A percentile compares a stretch with the other conserved stretches of the same genome.
Conservation (phyloP, 2,888 invertebrate species). For the Chrysina gloriosa region DNA sequence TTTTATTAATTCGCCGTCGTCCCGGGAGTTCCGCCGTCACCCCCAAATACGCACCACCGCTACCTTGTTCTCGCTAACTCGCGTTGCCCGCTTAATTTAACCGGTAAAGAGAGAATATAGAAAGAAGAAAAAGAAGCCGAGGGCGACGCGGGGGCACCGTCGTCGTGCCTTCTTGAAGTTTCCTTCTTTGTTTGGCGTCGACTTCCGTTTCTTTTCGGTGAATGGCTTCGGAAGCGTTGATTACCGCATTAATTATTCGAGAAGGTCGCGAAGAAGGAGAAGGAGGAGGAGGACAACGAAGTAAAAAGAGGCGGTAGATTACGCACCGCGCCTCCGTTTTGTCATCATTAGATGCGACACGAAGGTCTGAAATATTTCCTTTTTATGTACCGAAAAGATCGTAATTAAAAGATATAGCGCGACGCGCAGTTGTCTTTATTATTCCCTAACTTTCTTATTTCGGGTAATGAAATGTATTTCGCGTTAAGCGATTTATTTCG, state of each 20-base stretch:
- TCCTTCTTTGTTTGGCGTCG: conserved; percentile 27
- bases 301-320: conserved; percentile 4
- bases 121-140: conserved; percentile 3
- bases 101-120: conserved; percentile 37
- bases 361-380: conserved; percentile 20
- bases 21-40: conserved; percentile 42
- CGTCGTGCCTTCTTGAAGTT: conserved; percentile 22
- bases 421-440: neutral
- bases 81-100: conserved; percentile 49
- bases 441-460: neutral
- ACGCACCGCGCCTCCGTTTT: conserved; percentile 11
- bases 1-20: conserved; percentile 54
- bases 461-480: neutral
- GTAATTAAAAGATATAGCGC: conserved; percentile 23
- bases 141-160: conserved; percentile 2
- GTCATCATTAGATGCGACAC: conserved; percentile 25
- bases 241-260: conserved; percentile 34
- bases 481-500: too few relatives aligned
- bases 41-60: conserved; percentile 44
- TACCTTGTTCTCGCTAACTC: conserved; percentile 52
- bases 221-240: conserved; percentile 27
- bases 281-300: neutral
- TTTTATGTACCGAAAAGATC: conserved; percentile 30
- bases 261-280: neutral
- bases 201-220: conserved; percentile 27